Evolutionary conservation across 1,140 invertebrate genomes (phyloP).

Genomic region (Papilio aristodemus): DNA sequence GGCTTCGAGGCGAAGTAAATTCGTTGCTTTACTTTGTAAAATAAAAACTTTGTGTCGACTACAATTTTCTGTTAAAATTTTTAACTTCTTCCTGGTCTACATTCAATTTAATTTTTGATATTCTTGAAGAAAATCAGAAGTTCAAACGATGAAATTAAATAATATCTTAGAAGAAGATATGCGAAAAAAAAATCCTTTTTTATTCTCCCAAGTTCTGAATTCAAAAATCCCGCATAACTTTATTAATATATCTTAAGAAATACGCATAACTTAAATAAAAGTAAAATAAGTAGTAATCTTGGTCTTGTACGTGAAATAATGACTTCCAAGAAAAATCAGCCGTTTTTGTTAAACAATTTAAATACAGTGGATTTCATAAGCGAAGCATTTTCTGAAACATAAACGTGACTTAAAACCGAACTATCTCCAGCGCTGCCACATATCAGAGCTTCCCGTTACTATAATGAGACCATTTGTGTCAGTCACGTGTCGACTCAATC

Average conservation of each 20-base stretch:
- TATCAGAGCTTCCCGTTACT: neutral
- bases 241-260: too few relatives aligned
- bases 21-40: neutral
- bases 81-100: neutral
- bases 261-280: too few relatives aligned
- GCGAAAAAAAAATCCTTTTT: too few relatives aligned
- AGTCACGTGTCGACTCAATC: neutral
- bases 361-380: neutral
- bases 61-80: neutral
- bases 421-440: neutral
- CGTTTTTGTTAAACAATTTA: neutral
- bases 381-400: neutral
- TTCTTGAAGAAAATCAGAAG: neutral
- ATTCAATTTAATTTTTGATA: neutral
- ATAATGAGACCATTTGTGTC: conserved; percentile 11
- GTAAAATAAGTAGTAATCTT: too few relatives aligned
- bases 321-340: neutral
- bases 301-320: neutral
- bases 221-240: too few relatives aligned
- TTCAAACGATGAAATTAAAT: too few relatives aligned
- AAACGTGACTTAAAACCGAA: neutral
- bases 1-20: conserved; percentile 6
- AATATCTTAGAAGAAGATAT: too few relatives aligned
- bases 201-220: too few relatives aligned
- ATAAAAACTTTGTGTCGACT: conserved; percentile 9